Conservation (phyloP, 2,113 vertebrate genomes). For the Brevimyrus niger region DNA sequence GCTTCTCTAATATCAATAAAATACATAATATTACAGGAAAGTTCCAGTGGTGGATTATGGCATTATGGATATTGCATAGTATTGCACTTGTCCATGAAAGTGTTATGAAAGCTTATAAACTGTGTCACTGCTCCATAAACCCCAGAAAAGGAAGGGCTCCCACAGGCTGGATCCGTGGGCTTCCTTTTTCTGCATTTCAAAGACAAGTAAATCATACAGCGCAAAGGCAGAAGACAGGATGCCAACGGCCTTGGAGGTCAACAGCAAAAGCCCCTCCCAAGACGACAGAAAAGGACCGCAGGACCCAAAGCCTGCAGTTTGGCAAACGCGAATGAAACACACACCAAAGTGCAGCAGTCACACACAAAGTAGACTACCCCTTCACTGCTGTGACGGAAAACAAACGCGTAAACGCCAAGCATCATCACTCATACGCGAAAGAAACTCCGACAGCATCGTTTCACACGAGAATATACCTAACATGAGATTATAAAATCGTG, state of each 20-base stretch:
- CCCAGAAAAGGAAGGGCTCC: not conserved
- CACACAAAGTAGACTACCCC: not conserved
- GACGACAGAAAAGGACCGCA: not conserved
- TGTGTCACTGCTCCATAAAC: not conserved
- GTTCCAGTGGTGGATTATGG: not conserved
- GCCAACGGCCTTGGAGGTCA: not conserved
- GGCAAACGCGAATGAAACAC: not conserved
- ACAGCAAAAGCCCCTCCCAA: not conserved
- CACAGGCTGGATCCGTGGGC: not conserved
- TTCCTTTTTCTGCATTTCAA: not conserved
- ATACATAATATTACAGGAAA: not conserved
- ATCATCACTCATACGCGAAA: not conserved
- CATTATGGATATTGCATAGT: not conserved
- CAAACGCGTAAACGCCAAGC: not conserved
- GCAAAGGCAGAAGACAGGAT: not conserved
- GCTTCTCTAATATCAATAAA: not conserved
- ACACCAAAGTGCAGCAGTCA: not conserved
- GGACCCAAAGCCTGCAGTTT: not conserved
- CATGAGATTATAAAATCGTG: not conserved
- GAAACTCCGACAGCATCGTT: not conserved
- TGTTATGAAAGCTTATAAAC: conserved; percentile 5
- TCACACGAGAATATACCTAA: not conserved
- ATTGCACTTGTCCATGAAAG: not conserved
- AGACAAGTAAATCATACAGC: not conserved
- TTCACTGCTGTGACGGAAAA: not conserved